Evolutionary conservation across 2,888 invertebrate genomes (phyloP).

Genomic region (Timema podura): DNA sequence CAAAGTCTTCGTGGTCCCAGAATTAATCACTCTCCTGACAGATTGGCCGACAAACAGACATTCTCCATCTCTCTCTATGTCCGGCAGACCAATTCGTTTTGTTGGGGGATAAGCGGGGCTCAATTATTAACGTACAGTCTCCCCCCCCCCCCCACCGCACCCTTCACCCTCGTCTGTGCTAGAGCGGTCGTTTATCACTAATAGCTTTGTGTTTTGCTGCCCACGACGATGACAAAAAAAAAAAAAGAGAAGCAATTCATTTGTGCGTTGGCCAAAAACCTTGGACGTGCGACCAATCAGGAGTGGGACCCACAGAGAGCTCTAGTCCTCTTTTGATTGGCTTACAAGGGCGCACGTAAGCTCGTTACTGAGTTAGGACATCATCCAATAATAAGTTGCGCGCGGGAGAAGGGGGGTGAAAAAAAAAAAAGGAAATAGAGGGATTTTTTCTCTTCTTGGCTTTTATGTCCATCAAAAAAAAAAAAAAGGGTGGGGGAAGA

Average conservation of each 20-base stretch:
- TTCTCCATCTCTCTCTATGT: background rate
- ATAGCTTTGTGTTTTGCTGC: conserved; percentile 19
- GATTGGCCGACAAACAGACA: conserved; percentile 12
- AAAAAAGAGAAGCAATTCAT: conserved; percentile 6
- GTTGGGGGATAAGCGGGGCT: conserved; percentile 21
- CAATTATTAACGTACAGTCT: conserved; percentile 28
- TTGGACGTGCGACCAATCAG: too few species aligned
- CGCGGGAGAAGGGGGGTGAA: too few species aligned
- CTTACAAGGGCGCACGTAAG: conserved; percentile 14
- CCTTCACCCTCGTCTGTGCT: conserved; percentile 18
- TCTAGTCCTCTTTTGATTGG: conserved; percentile 15
- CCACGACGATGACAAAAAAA: too few species aligned
- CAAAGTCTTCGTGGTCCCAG: background rate
- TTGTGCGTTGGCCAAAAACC: too few species aligned
- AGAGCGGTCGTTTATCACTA: conserved; percentile 28
- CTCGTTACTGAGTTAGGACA: conserved; percentile 15
- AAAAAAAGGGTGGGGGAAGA: background rate
- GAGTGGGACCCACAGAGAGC: too few species aligned
- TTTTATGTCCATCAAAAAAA: background rate
- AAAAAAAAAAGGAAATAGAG: conserved; percentile 6
- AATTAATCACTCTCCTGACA: conserved; percentile 14
- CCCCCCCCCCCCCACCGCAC: conserved; percentile 20
- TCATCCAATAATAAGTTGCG: conserved; percentile 13
- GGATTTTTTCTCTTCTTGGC: background rate
- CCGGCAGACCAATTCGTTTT: conserved; percentile 28